Base-by-base conservation (phyloP, 2,797 vertebrate species). In the Buceros bicornis region DNA sequence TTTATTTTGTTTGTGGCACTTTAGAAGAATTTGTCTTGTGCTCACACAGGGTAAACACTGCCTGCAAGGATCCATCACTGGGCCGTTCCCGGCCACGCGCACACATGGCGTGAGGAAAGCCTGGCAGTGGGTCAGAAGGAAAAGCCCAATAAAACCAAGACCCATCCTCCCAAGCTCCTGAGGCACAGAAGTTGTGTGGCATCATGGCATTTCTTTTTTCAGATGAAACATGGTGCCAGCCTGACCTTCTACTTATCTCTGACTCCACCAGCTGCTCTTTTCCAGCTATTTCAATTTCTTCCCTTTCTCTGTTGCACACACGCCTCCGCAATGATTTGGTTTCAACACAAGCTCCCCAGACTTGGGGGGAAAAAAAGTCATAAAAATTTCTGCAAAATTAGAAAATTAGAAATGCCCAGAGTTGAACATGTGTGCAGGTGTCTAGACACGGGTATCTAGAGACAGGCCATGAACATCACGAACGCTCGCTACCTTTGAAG, bases 121-220 rank as follows among this genome's bases (percentile, higher is more conserved):
- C 2, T 16, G 81, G 66, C 0, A 16, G 11, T 24, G 8, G 31
- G 45, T 18, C 37, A 58, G 73, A 57, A 96, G 96, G 97, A 97
- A 95, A 96, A 96, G 96, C 5, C 3, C 33, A 15, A 9, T 29
- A 40, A 57, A 78, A 2, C n/a, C 6, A 1, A 61, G 26, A 7
- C 16, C 15, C 22, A 10, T 10, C 48, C 9, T 2, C 3, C n/a
- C 29, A 43, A 22, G 85, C 81, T 96, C 66, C 96, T 87, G 76
- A 93, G 92, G 95, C 90, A 92, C 90, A 96, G 95, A 82, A 94
- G 82, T 72, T 40, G 93, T 89, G 95, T 62, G 56, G 66, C 10
- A 8, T 70, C n/a, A 65, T 28, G 80, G 91, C 87, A 97, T 62
- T 72, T 35, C 72, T 45, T 48, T 12, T 71, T 31, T 22, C 58